phyloP scores from a whole-genome alignment of 2,113 vertebrate species.

The Ageneiosus marmoratus region DNA sequence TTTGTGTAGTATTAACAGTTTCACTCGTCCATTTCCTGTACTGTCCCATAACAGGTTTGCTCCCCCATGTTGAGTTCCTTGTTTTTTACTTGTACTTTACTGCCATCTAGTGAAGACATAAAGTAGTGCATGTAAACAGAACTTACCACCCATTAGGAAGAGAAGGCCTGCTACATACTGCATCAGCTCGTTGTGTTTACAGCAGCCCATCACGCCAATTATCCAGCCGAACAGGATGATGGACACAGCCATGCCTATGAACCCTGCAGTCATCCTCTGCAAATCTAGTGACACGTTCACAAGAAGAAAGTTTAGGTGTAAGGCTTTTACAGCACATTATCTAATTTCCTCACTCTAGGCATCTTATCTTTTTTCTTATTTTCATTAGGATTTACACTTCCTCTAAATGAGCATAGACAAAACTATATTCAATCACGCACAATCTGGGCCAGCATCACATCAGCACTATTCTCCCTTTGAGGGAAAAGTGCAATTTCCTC shows the following conservation, averaged over 20 bases:
- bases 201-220: slow-evolving; percentile 88
- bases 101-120: slow-evolving; percentile 59
- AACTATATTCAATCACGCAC: not conserved
- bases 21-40: not conserved
- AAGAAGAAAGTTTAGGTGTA: not conserved
- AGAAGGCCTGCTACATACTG: slow-evolving; percentile 92
- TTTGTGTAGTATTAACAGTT: not conserved
- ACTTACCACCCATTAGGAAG: slow-evolving; percentile 94
- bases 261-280: slow-evolving; percentile 91
- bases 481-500: slow-evolving; percentile 11
- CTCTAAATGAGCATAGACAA: slow-evolving; percentile 24
- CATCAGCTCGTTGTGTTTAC: slow-evolving; percentile 91
- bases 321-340: slow-evolving; percentile 13
- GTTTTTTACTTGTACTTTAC: slow-evolving; percentile 14
- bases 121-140: slow-evolving; percentile 47
- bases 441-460: slow-evolving; percentile 20
- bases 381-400: not conserved
- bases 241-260: slow-evolving; percentile 90
- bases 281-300: slow-evolving; percentile 72
- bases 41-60: not conserved
- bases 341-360: not conserved
- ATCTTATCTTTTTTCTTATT: slow-evolving; percentile 7
- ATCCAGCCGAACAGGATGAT: slow-evolving; percentile 92
- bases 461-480: slow-evolving; percentile 5
- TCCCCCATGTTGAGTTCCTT: not conserved